These are phyloP conservation scores for Pituophis catenifer DNA, from an alignment of 2,113 vertebrate species.

Conservation along the genomic window DNA sequence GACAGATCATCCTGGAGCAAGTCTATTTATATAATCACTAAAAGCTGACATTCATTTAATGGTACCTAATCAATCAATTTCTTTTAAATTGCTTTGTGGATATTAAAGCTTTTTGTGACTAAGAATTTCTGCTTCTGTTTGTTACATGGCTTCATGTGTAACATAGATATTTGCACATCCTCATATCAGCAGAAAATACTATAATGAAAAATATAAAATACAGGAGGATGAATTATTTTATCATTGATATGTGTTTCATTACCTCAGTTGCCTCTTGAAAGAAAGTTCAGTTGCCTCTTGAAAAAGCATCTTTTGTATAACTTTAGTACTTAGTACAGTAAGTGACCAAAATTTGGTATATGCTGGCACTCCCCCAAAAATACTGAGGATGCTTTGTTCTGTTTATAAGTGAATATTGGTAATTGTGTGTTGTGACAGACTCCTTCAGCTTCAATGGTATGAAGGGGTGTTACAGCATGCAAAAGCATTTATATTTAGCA, in stretches of 20 bases:
- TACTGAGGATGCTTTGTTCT: not conserved
- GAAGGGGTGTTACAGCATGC: not conserved
- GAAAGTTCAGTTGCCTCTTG: not conserved
- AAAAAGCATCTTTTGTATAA: not conserved
- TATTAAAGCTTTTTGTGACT: not conserved
- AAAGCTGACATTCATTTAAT: not conserved
- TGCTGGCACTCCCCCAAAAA: not conserved
- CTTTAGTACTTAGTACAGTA: not conserved
- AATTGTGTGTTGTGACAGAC: not conserved
- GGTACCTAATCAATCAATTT: not conserved
- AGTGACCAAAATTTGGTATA: not conserved
- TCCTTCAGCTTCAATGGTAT: not conserved
- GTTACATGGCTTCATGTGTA: not conserved
- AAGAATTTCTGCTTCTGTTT: not conserved
- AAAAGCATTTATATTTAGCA: not conserved
- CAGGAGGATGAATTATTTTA: not conserved
- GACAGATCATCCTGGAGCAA: not conserved
- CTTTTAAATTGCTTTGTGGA: not conserved
- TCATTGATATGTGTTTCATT: not conserved
- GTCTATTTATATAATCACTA: too few relatives aligned
- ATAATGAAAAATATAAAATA: not conserved
- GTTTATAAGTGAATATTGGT: not conserved
- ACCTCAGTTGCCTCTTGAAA: not conserved
- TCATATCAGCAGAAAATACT: not conserved
- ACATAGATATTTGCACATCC: not conserved